Base-by-base conservation (phyloP, 2,888 invertebrate genomes). In the Caenorhabditis becei region DNA sequence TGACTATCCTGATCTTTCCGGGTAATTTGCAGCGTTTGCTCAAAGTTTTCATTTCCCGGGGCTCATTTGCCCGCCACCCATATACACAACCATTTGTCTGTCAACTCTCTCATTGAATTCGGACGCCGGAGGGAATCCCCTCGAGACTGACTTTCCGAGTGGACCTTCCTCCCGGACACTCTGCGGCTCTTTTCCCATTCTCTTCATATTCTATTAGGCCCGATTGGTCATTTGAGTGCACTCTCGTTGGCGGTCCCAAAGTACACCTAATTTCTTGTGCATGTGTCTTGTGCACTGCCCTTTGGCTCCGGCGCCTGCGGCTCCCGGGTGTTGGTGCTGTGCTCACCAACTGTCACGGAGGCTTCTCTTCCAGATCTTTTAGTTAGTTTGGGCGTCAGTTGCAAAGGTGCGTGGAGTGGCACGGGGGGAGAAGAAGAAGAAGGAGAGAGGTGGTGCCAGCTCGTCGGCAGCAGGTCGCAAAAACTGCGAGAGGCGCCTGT, bases 121-220 rank as follows among this genome's bases (percentile, higher is more conserved):
- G n/a, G n/a, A n/a, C n/a, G n/a, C n/a, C 1, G 18, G 5, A 20
- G 14, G 35, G 47, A 41, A 72, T 72, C 63, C 72, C 72, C 63
- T 70, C 14, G 41, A 61, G 14, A 18, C 10, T n/a, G 47, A 47
- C 47, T 18, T 47, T 47, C 47, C 16, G 8, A 3, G 5, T 14
- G 41, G 14, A 18, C 10, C 20, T 3, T 18, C 47, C 18, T 47
- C 10, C 47, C 47, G 18, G 41, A 28, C 56, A 14, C 32, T 59
- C 47, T 41, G 32, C 26, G 53, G 54, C 53, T 62, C 74, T 66
- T 51, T 23, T 24, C 51, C 53, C 53, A 75, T 75, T 75, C 61
- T 59, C 61, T 75, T 75, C 75, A 75, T 75, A 75, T 75, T 75
- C 75, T 66, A 75, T 75, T 75, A 75, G 44, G 28, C 53, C n/a